Evolutionary conservation across 2,888 invertebrate genomes (phyloP), one percentile per base, ranked within the genome.

Genomic region (Heliconius cydno): DNA sequence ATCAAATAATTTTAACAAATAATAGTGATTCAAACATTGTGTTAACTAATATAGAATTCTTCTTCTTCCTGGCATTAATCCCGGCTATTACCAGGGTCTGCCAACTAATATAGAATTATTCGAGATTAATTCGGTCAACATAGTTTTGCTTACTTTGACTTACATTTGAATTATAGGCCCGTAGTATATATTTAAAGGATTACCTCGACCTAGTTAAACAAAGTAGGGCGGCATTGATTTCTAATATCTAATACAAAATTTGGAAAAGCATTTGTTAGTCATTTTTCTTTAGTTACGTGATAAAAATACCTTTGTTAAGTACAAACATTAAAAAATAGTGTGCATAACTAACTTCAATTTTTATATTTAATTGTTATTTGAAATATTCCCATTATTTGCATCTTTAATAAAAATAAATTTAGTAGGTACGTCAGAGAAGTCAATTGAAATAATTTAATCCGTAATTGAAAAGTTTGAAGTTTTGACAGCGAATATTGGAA

Each of bases 381-480:
- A 22, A 52, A 22, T 52, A 9, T 52, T 52, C 19, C 19, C 6
- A 52, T 52, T 52, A 7, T 52, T 52, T 52, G 22, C 7, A 12
- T 76, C 71, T 88, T 87, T 84, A 86, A 88, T 88, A 85, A 88
- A 90, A 90, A 90, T 90, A 89, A 90, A 90, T 91, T 84, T 84
- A 82, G 83, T 88, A 34, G 34, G 90, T 89, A 88, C 87, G 19
- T 52, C 22, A 22, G 52, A 22, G 52, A 88, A 91, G 87, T 88
- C 88, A 90, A 89, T 89, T 88, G 86, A 90, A 90, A 91, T 91
- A 90, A 90, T 89, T 89, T 85, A 84, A 85, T 83, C 84, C 83
- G 83, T 89, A 89, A 92, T 92, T 91, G 89, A 90, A 92, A 91
- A 89, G 87, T 90, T 89, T 78, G 82, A 76, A 82, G 76, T 81